Percentiles rank a stretch among this genome's conserved stretches.
Evolutionary conservation across 2,113 vertebrate species (phyloP).

Genomic region (Jaculus jaculus): DNA sequence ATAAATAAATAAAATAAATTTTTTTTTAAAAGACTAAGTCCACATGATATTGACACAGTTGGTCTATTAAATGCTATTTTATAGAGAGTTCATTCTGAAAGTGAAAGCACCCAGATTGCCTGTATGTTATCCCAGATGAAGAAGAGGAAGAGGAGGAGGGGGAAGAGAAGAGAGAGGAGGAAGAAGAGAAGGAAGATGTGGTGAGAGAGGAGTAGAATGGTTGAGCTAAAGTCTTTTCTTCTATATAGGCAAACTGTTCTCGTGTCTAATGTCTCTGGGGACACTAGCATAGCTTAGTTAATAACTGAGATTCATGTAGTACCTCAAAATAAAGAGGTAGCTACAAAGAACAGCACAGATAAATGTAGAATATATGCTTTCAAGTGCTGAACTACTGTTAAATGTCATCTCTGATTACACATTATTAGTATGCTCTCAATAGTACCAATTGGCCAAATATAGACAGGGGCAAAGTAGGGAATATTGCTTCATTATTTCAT

Average conservation of each 20-base stretch:
- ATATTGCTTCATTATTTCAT: not conserved
- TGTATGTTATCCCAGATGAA: not conserved
- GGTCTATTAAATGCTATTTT: not conserved
- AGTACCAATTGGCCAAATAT: not conserved
- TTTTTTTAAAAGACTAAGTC: not conserved
- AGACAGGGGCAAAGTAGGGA: not conserved
- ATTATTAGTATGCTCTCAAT: not conserved
- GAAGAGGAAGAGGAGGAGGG: too few species aligned
- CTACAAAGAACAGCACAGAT: not conserved
- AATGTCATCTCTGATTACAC: conserved; percentile 14
- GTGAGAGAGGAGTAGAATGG: too few species aligned
- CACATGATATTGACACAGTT: not conserved
- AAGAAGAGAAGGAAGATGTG: too few species aligned
- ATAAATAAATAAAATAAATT: too few species aligned
- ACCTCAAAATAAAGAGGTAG: not conserved
- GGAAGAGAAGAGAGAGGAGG: too few species aligned
- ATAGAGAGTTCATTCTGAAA: conserved; percentile 9
- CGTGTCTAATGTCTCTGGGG: not conserved
- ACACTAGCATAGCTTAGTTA: not conserved
- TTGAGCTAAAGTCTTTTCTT: not conserved
- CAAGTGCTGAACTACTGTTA: not conserved
- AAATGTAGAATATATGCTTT: not conserved
- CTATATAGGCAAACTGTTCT: conserved; percentile 9
- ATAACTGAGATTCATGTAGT: not conserved
- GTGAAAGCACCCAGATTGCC: not conserved